Evolutionary conservation across 2,888 invertebrate genomes (phyloP), one percentile per base, ranked within the genome.

Genomic region (Synanthedon myopaeformis): DNA sequence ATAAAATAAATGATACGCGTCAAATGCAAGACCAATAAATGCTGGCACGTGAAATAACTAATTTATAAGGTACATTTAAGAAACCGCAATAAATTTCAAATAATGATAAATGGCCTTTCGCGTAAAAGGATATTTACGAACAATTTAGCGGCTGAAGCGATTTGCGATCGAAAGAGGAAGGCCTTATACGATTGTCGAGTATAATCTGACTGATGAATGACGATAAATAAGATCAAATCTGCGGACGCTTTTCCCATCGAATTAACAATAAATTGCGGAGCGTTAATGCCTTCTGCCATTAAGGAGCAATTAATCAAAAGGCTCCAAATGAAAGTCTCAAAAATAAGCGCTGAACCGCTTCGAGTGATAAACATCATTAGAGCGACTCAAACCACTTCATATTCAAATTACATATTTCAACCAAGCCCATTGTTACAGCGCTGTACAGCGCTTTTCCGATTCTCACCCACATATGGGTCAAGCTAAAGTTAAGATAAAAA

Each of bases 291-390:
- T 69, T 65, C 54, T 71, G 78, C 75, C 86, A 81, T 86, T 84
- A 86, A 66, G 69, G 58, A 72, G 76, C 73, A 78, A 86, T 84
- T 86, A 85, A 85, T 86, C 83, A 86, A 77, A 79, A 70, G 71
- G 63, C 61, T 64, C 64, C 69, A 64, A 69, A 70, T 70, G 67
- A 64, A 66, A 67, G 65, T 57, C 58, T 63, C 65, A 67, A 64
- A 68, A 72, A 74, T 76, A 66, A 69, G 69, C 67, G 65, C 35
- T 35, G 57, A 42, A 41, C 57, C 52, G 51, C 35, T 35, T 35
- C 35, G 35, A 35, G 56, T 55, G 62, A 68, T 68, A 69, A 69
- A 63, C 57, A 58, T 66, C 60, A 54, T 63, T 61, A 59, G 52
- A 10, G 53, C 48, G 53, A 41, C 56, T 45, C 45, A 45, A 23